These are phyloP conservation scores for Crossoptilon crossoptilon DNA, from an alignment of 2,797 vertebrate species.

Conservation along the genomic window DNA sequence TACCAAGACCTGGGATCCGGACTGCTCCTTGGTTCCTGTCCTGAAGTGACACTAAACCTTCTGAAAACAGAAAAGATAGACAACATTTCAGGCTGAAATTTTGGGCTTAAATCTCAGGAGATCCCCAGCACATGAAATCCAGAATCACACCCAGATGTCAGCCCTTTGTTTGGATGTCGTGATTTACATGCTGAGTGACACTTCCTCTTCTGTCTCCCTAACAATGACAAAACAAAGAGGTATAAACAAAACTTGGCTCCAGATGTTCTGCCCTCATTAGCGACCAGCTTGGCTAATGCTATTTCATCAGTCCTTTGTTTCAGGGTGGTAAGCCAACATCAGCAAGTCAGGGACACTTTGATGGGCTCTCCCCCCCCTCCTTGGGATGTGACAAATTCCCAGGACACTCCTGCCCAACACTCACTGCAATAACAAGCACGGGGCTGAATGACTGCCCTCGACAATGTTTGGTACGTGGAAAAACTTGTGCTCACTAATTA, in stretches of 20 bases:
- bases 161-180: constrained; percentile 51
- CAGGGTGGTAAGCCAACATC: constrained; percentile 71
- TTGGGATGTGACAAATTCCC: constrained; percentile 55
- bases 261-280: constrained; percentile 71
- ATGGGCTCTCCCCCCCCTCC: constrained; percentile 10
- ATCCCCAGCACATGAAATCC: constrained; percentile 49
- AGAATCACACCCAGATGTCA: constrained; percentile 62
- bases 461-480: constrained; percentile 73
- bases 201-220: constrained; percentile 65
- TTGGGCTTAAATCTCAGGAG: constrained; percentile 28
- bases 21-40: constrained; percentile 17
- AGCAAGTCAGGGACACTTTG: constrained; percentile 54
- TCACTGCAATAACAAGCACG: constrained; percentile 56
- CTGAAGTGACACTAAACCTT: constrained; percentile 43
- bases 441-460: constrained; percentile 52
- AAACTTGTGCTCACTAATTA: constrained; percentile 68
- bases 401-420: constrained; percentile 61
- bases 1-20: background rate
- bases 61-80: constrained; percentile 12
- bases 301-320: constrained; percentile 71
- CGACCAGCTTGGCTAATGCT: constrained; percentile 51
- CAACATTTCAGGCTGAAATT: constrained; percentile 32
- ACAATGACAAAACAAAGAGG: constrained; percentile 68
- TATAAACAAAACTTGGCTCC: constrained; percentile 63
- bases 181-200: constrained; percentile 51